Base-by-base conservation (phyloP, 2,113 vertebrate species). In the Ctenomys sociabilis region DNA sequence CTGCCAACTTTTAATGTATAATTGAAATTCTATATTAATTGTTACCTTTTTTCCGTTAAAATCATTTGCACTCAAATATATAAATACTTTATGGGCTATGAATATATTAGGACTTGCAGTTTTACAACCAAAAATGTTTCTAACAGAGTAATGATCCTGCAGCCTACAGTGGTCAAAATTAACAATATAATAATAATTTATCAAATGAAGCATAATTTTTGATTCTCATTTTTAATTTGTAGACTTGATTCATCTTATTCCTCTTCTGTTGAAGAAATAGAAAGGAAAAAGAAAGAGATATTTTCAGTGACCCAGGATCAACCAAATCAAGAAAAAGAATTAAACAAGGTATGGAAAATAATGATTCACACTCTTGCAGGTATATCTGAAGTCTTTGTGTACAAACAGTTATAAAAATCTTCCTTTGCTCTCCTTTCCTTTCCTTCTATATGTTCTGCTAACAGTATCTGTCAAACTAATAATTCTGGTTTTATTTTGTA, bases 261-360 rank as follows among this genome's bases (percentile, higher is more conserved):
- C 75, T 97, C 97, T 45, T 88, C 96, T 96, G 68, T 94, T 92
- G 97, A 98, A 89, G 97, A 98, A 93, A 32, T 88, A 77, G 97
- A 98, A 97, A 96, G 97, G 82, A 98, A 98, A 97, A 97, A 45
- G n/a, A 37, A 96, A 94, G 97, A 97, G 11, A 86, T 98, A 57
- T 66, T 98, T 78, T 52, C 93, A 4, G 73, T 95, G 81, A 40
- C 64, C 95, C 88, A 97, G 83, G 95, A 96, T 75, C 97, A 92
- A 92, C 73, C 96, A 90, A 43, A 45, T 93, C 98, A 98, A 77
- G 92, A 1, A 86, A 97, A 98, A 95, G 96, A 98, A 61, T 84
- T 97, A 85, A 97, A 93, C 3, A 97, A 98, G 98, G 98, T 99
- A 99, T 82, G 54, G 66, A n/a, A 85, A 90, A 52, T 9, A 72